phyloP scores from a whole-genome alignment of 2,113 vertebrate genomes.

The Chionomys nivalis region DNA sequence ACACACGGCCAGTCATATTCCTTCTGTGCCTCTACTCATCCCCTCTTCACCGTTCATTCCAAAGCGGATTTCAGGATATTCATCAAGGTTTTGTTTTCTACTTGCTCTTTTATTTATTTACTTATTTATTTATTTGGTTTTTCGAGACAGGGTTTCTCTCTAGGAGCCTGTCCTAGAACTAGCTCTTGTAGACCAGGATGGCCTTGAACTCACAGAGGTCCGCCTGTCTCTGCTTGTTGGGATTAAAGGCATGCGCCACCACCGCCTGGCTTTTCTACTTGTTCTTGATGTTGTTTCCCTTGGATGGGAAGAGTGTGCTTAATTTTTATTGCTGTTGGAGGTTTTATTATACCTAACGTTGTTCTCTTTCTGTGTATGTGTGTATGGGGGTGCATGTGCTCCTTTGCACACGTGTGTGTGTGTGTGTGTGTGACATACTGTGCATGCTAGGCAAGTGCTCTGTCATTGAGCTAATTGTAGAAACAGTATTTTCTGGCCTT shows the following conservation, averaged over 20 bases:
- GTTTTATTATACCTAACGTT: background rate
- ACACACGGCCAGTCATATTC: background rate
- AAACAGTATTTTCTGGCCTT: background rate
- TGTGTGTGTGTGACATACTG: no score
- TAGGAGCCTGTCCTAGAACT: no score
- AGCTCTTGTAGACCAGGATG: no score
- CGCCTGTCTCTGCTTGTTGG: no score
- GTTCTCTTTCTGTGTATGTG: background rate
- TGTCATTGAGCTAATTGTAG: background rate
- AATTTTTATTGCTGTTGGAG: background rate
- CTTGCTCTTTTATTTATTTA: background rate
- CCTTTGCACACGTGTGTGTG: no score
- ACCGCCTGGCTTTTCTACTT: background rate
- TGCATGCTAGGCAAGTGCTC: background rate
- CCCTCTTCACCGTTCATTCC: background rate
- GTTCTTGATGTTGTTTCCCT: background rate
- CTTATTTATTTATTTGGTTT: no score
- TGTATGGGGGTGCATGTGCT: no score
- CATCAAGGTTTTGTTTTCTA: background rate
- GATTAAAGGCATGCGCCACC: rapidly evolving
- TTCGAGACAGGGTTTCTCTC: no score
- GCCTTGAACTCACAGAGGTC: no score
- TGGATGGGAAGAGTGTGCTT: background rate
- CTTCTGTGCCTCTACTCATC: background rate
- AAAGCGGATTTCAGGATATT: background rate